These are phyloP conservation scores for Scomber scombrus DNA, from an alignment of 2,113 vertebrate species.

Conservation along the genomic window DNA sequence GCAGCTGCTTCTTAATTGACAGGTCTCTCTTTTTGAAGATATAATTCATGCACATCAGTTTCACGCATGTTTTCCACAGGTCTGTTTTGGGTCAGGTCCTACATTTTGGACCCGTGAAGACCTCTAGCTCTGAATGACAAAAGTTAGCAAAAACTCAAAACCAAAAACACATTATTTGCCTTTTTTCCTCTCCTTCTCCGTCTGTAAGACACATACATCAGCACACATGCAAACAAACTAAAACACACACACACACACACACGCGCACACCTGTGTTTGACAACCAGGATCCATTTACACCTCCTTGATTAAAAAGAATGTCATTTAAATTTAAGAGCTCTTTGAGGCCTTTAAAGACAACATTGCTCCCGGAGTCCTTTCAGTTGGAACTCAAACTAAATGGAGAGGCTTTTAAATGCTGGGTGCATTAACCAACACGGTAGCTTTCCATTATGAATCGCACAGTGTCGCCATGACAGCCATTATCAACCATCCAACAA, in stretches of 20 bases:
- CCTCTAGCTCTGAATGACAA: neutral
- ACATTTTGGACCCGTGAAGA: too few species aligned
- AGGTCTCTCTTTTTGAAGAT: too few species aligned
- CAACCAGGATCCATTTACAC: conserved; percentile 57
- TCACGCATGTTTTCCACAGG: too few species aligned
- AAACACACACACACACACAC: conserved; percentile 7
- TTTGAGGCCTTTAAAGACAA: conserved; percentile 69
- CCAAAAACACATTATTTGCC: conserved; percentile 37
- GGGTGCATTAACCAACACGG: conserved; percentile 66
- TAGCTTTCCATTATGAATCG: conserved; percentile 68
- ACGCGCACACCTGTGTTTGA: conserved; percentile 32
- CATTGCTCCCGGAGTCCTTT: conserved; percentile 62
- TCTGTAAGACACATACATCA: conserved; percentile 7
- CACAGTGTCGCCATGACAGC: conserved; percentile 51
- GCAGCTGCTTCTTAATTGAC: too few species aligned
- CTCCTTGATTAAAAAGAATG: conserved; percentile 55
- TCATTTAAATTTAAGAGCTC: conserved; percentile 62
- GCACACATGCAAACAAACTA: conserved; percentile 4
- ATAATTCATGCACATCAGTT: too few species aligned
- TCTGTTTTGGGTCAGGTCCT: too few species aligned
- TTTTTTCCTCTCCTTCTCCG: conserved; percentile 26
- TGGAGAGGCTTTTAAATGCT: conserved; percentile 68
- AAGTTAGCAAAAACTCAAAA: conserved; percentile 25
- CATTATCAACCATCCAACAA: conserved; percentile 62
- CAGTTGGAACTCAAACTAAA: conserved; percentile 58